Percentiles rank a stretch among this genome's conserved stretches.
Conservation (phyloP, 2,113 vertebrate species). For the Eleginops maclovinus region DNA sequence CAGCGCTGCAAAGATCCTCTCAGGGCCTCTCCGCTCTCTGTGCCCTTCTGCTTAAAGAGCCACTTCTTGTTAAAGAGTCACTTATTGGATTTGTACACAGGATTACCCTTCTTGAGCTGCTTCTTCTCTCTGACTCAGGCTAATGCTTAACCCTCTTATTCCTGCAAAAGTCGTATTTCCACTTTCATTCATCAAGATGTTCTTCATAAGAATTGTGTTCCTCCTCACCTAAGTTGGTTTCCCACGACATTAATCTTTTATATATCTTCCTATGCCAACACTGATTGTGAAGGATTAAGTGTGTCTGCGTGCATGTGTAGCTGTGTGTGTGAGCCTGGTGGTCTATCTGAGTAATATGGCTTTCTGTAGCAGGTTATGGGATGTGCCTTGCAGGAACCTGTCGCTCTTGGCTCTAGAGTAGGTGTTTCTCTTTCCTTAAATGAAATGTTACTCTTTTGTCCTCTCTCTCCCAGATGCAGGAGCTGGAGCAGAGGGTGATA, state of each 20-base stretch:
- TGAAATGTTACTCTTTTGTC: conserved; percentile 32
- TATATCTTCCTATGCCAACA: conserved; percentile 9
- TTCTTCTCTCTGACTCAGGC: conserved; percentile 8
- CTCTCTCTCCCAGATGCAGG: conserved; percentile 90
- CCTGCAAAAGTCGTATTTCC: conserved; percentile 15
- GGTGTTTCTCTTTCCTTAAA: conserved; percentile 3
- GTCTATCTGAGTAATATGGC: background rate
- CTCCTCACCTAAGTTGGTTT: conserved; percentile 6
- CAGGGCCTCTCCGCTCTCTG: conserved; percentile 27
- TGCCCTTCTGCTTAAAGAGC: conserved; percentile 2
- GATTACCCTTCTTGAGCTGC: background rate
- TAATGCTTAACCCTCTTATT: conserved; percentile 13
- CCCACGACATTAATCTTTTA: conserved; percentile 21
- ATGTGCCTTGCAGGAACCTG: no score
- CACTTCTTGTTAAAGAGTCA: conserved; percentile 18
- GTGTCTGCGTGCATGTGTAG: conserved; percentile 1
- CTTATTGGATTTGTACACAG: background rate
- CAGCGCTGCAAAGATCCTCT: conserved; percentile 26
- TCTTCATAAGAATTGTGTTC: conserved; percentile 1
- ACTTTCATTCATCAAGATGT: background rate
- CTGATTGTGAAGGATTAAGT: conserved; percentile 29
- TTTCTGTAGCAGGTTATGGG: background rate
- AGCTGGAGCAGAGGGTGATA: conserved; percentile 91
- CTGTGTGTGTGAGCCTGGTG: conserved; percentile 25
- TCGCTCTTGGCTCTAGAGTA: background rate